Conservation (phyloP, 2,888 invertebrate species). For the Zaprionus bogoriensis region DNA sequence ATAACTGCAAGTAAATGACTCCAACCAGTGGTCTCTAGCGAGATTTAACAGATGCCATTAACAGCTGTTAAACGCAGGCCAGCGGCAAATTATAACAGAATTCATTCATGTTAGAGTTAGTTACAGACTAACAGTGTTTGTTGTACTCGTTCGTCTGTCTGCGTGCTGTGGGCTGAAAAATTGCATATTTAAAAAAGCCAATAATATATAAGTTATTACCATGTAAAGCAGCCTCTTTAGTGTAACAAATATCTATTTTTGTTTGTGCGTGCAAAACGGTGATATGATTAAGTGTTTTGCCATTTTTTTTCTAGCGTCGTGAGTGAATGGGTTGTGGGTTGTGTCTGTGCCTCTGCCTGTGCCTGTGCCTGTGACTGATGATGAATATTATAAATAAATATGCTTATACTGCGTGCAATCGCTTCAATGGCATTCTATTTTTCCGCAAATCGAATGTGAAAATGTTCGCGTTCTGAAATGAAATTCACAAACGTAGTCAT, state of each 20-base stretch:
- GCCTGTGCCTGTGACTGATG: too few species aligned
- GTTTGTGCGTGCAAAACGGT: conserved; percentile 30
- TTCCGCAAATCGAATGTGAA: conserved; percentile 1
- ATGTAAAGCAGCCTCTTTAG: conserved; percentile 48
- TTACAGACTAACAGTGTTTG: conserved; percentile 7
- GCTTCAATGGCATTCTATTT: conserved; percentile 10
- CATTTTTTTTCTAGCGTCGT: conserved; percentile 36
- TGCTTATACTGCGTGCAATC: conserved; percentile 12
- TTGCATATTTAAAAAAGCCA: conserved; percentile 52
- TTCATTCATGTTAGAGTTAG: conserved; percentile 2
- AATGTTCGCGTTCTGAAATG: conserved; percentile 28
- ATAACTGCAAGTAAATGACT: neutral
- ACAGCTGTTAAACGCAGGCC: conserved; percentile 2
- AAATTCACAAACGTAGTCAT: conserved; percentile 45
- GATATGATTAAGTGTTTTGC: conserved; percentile 22
- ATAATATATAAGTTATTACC: conserved; percentile 59
- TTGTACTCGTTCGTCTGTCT: conserved; percentile 19
- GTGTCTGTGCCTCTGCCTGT: too few species aligned
- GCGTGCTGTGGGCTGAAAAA: conserved; percentile 58
- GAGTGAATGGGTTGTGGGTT: conserved; percentile 42
- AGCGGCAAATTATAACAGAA: conserved; percentile 7
- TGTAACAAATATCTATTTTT: conserved; percentile 19
- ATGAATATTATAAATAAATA: conserved; percentile 55
- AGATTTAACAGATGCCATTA: neutral
- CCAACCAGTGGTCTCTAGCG: neutral